Evolutionary conservation across 1,140 invertebrate genomes (phyloP), one percentile per base, ranked within the genome.

Genomic region (Cydia strobilella): DNA sequence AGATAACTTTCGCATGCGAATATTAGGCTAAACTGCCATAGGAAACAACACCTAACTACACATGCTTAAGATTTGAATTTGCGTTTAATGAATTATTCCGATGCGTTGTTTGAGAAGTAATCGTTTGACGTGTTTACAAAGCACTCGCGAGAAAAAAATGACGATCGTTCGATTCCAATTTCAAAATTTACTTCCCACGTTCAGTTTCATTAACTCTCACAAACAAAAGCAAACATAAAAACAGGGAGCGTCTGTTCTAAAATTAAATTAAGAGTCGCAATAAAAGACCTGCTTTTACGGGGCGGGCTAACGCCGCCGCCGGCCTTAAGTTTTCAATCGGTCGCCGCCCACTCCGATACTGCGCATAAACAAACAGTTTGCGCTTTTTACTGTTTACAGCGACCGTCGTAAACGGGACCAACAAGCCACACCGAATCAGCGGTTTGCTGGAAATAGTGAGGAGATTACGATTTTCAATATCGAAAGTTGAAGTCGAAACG

Each of bases 331-430:
- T 82, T 75, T 75, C 75, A 75, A 75, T 75, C 75, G 74, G 65
- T 31, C 69, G 42, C 71, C 45, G 42, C 45, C 71, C 45, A 48
- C 71, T 23, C 31, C 42, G 71, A 45, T 72, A 76, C 77, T 75
- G 80, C 78, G 83, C 86, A 87, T 91, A 91, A 91, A 91, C 85
- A 91, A 90, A 89, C 86, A 83, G 80, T 89, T 87, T 85, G 83
- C 82, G 79, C 83, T 88, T 87, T 89, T 90, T 86, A 86, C 85
- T 86, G 73, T 90, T 88, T 88, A 90, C 86, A 87, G 83, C 86
- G 79, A 81, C 82, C 84, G 84, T 90, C 89, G 86, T 91, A 90
- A 91, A 91, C 81, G 83, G 77, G 86, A 79, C 81, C 82, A 69
- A 85, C 85, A 86, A 79, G 81, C 78, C 82, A 42, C 79, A 83